Evolutionary conservation across 1,140 invertebrate genomes (phyloP), one percentile per base, ranked within the genome.

Genomic region (Drosophila truncata): DNA sequence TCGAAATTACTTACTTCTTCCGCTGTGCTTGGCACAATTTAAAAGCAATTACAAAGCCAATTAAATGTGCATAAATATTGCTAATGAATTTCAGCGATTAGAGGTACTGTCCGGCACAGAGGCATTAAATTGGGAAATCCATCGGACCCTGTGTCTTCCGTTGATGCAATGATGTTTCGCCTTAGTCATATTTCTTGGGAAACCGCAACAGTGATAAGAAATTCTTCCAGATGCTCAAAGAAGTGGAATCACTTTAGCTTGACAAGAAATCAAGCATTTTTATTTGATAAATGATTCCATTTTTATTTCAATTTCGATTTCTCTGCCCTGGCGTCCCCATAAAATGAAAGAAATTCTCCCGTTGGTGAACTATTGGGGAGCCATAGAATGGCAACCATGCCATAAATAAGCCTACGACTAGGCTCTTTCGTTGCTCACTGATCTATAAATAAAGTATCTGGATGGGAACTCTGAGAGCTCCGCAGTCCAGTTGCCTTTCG

Each of bases 21-120:
- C 69, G 63, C 41, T 62, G 70, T 78, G 69, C 65, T 64, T 76
- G 67, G 67, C 42, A 66, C 79, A 77, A 84, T 88, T 87, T 77
- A 62, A 80, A 65, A 73, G 58, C 66, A 72, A 87, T 87, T 80
- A 83, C 77, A 33, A 67, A 54, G 65, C 37, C 84, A 88, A 87
- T 87, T 87, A 87, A 73, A 88, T 57, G 61, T 49, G 52, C 77
- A 83, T 88, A 84, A 87, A 88, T 80, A 83, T 78, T 65, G 62
- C 65, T 83, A 80, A 88, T 83, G 69, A 74, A 66, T 80, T 86
- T 80, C 47, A 18, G 35, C 25, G 23, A 41, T 47, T 57, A 61
- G 25, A 66, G 29, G 27, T 44, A 60, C 35, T 60, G 55, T 20
- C 13, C 47, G 27, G 27, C 50, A 46, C 39, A 25, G 29, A 39